Evolutionary conservation across 1,140 invertebrate species (phyloP), one percentile per base, ranked within the genome.

Genomic region (Eumeta japonica): DNA sequence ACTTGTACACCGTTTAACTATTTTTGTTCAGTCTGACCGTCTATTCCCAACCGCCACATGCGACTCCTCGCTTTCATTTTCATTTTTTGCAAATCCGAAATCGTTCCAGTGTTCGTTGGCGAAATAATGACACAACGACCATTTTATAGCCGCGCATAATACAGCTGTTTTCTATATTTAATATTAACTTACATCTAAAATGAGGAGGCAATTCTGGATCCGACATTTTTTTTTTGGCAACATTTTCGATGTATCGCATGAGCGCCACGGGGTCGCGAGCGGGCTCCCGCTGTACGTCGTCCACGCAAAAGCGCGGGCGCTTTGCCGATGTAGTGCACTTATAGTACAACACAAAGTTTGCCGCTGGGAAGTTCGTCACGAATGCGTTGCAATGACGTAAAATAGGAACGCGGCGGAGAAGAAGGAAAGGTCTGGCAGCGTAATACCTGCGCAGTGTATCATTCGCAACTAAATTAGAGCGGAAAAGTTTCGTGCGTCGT

Each of bases 151-250:
- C n/a, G n/a, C n/a, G n/a, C n/a, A 39, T 15, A 54, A 31, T 1
- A 33, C 44, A 52, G 1, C 52, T 46, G n/a, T 48, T 31, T 10
- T 39, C 19, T 5, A 46, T 7, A 37, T 51, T 36, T 43, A 57
- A 37, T 14, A 51, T 45, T 3, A 32, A 35, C 35, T 45, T 57
- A 30, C 51, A 54, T 11, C 44, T 11, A 40, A 50, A 57, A 45
- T 45, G 52, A 3, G 45, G 51, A 14, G 33, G 16, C 30, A 54
- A 38, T n/a, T 11, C 5, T 30, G 45, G 47, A 45, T 49, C 48
- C 12, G 16, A 40, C 4, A 53, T 53, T 35, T 52, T 53, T 5
- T 46, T 28, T 10, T 48, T 47, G 46, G 48, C 52, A n/a, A 50
- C 48, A 7, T 30, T 14, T n/a, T 37, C 18, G 35, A 51, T 46